Evolutionary conservation across 2,113 vertebrate species (phyloP), one percentile per base, ranked within the genome.

Genomic region (Cheilinus undulatus): DNA sequence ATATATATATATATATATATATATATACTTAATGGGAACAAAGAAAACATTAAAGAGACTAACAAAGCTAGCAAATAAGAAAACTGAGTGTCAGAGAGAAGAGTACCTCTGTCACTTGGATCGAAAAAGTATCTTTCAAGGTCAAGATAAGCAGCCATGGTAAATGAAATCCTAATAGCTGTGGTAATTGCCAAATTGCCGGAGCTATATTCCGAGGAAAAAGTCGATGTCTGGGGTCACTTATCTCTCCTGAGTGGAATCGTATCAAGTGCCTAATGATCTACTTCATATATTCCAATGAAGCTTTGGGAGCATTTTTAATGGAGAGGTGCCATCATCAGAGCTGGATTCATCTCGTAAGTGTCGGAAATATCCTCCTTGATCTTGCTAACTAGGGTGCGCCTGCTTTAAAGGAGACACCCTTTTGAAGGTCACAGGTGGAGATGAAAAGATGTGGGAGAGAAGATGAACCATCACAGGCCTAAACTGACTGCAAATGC

Each of bases 121-220:
- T 46, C 64, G 10, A 64, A 71, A 75, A 65, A 79, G 50, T 58
- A 32, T 19, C 9, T 73, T 85, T 83, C 78, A 86, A 87, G 86
- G 90, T 87, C 84, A 83, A 48, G 63, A 83, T 79, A 73, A 87
- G 82, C 36, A 46, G 82, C 49, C 66, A 69, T 30, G 66, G 60
- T 73, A 85, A 86, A 88, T 87, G 64, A 80, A 87, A 80, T 54
- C 65, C 58, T 84, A 89, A 90, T 77, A 76, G 72, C 48, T 15
- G 74, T 19, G 19, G 64, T 85, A 82, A 89, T 82, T 76, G 69
- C 73, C 59, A 78, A 84, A 90, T 79, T 78, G 79, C 50, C 59
- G 68, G 53, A 48, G 51, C 67, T 84, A 45, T 58, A 73, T 54
- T 43, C 54, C 83, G 80, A 84, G 30, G 24, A 64, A 83, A 78